These are phyloP conservation scores for Oncorhynchus clarkii DNA, from an alignment of 2,113 vertebrate genomes.

Conservation along the genomic window DNA sequence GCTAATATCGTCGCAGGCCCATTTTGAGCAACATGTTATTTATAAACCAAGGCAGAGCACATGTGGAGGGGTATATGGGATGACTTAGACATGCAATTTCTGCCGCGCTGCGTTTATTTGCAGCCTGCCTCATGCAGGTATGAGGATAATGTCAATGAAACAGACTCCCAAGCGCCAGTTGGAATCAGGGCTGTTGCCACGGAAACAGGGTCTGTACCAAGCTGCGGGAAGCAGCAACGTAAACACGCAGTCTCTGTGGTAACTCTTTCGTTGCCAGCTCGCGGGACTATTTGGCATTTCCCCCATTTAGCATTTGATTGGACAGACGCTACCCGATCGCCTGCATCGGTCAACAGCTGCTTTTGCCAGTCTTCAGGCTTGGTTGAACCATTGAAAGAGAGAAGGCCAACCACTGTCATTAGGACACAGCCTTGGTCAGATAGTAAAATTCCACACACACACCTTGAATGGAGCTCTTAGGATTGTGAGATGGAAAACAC, in stretches of 20 bases:
- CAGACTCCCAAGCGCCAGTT: slow-evolving; percentile 25
- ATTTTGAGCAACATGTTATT: slow-evolving; percentile 13
- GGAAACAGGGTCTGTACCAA: slow-evolving; percentile 72
- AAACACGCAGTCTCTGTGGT: slow-evolving; percentile 59
- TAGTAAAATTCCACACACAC: slow-evolving; percentile 1
- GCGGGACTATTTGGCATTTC: slow-evolving; percentile 1
- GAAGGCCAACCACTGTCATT: not conserved
- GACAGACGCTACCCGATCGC: not conserved
- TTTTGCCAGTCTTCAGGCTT: not conserved
- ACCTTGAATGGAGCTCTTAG: not conserved
- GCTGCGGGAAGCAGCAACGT: slow-evolving; percentile 63
- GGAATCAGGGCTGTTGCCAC: slow-evolving; percentile 69
- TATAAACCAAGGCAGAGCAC: slow-evolving; percentile 9
- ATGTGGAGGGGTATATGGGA: slow-evolving; percentile 24
- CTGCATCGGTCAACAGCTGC: not conserved
- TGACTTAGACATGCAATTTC: slow-evolving; percentile 23
- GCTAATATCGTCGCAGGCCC: not conserved
- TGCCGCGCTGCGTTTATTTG: no score
- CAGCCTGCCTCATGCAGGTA: slow-evolving; percentile 32
- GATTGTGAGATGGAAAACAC: not conserved
- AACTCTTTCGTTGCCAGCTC: slow-evolving; percentile 56
- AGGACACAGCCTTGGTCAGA: not conserved
- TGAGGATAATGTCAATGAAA: slow-evolving; percentile 64
- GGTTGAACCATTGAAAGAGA: not conserved
- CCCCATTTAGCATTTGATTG: not conserved